These are phyloP conservation scores for Hydractinia echinata DNA, from an alignment of 30 jellyfish, hydroid and myxozoan species.

Conservation along the genomic window DNA sequence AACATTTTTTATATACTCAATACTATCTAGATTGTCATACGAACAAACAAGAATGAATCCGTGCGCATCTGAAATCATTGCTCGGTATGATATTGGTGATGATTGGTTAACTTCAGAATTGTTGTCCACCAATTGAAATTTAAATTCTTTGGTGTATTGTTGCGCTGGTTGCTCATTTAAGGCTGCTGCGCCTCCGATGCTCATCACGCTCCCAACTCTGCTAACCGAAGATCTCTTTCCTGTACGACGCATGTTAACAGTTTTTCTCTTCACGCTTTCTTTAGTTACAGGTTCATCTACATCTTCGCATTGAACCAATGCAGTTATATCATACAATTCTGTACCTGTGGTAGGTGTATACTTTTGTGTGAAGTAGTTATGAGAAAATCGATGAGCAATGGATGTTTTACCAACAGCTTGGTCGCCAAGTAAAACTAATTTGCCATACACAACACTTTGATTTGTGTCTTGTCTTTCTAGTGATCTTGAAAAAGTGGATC, in stretches of 20 bases:
- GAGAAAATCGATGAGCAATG: background rate
- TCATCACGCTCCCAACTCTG: constrained; percentile 2
- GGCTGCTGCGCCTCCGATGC: background rate
- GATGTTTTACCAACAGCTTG: constrained; percentile 19
- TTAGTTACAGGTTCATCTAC: background rate
- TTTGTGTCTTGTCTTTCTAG: background rate
- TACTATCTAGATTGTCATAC: constrained; percentile 4
- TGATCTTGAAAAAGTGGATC: constrained; percentile 5
- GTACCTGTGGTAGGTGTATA: constrained; percentile 15
- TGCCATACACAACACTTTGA: constrained; percentile 10
- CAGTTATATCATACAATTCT: background rate
- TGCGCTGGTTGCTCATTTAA: background rate
- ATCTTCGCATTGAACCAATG: constrained; percentile 12
- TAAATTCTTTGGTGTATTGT: background rate
- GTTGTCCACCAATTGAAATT: constrained; percentile 14
- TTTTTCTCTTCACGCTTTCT: background rate
- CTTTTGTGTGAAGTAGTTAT: constrained; percentile 15
- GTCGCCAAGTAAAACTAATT: constrained; percentile 6
- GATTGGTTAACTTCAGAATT: background rate
- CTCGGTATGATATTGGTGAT: constrained; percentile 13
- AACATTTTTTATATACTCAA: background rate
- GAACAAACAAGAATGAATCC: constrained; percentile 18
- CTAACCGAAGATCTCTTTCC: background rate
- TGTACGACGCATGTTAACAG: background rate
- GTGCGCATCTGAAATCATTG: constrained; percentile 18